Base-by-base conservation (phyloP, 2,888 invertebrate genomes). In the Ischnus inquisitorius region DNA sequence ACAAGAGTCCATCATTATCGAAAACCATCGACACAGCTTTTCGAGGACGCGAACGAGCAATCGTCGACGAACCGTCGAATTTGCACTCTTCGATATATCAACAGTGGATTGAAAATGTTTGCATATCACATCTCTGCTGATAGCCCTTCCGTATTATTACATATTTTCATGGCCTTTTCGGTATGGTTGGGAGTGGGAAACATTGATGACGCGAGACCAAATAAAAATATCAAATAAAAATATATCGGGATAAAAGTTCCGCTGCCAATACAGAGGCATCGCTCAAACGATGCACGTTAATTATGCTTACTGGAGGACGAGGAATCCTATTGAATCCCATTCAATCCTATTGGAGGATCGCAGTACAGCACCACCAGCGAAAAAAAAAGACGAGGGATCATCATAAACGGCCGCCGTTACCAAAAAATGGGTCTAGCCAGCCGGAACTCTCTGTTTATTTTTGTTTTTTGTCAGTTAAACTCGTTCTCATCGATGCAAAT, bases 21-120 rank as follows among this genome's bases (percentile, higher is more conserved):
- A 10, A 8, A 54, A 54, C 3, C 12, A 54, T 19, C 54, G 1
- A 8, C n/a, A 12, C 3, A 6, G 10, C 22, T 54, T 54, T 22
- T 54, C 34, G 22, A 12, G 10, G 10, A 19, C 0, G 22, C 12
- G 1, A 51, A 16, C 10, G 48, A 51, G 22, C 54, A 10, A 10
- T 54, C 12, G 22, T 54, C 54, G 22, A 19, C 16, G 51, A 46
- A 4, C 69, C 22, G 10, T 16, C 51, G 48, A 25, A 46, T 69
- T 69, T 22, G 22, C 28, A 43, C 12, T 22, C 12, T 46, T 41
- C 41, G 48, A 22, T 69, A 16, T 22, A 34, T 69, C 14, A 16
- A 25, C 43, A 69, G 46, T 28, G 19, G 22, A 54, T 54, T 54
- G 12, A 54, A 54, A 54, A 54, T 22, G 54, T 22, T 54, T 8